Percentiles rank a stretch among this genome's conserved stretches.
phyloP scores from a whole-genome alignment of 2,888 invertebrate species.

The Apamea sordens region DNA sequence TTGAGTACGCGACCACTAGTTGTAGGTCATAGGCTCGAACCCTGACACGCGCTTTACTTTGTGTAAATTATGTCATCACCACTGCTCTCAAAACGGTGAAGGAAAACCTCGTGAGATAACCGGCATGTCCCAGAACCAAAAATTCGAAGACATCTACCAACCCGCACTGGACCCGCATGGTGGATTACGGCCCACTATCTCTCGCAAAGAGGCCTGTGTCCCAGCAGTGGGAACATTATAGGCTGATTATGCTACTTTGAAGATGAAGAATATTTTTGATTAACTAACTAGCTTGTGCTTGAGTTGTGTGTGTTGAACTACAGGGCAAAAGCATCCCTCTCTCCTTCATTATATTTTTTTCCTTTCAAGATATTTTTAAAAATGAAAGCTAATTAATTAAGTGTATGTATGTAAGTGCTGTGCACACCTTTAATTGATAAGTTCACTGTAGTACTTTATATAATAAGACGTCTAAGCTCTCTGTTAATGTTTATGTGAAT shows the following conservation, averaged over 20 bases:
- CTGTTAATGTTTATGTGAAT: too few species aligned
- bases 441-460: too few species aligned
- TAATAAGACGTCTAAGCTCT: too few species aligned
- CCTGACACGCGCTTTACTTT: background rate
- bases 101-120: background rate
- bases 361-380: background rate
- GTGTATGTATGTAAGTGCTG: too few species aligned
- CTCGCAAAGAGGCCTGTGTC: background rate
- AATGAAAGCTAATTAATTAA: too few species aligned
- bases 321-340: background rate
- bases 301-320: too few species aligned
- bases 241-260: background rate
- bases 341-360: background rate
- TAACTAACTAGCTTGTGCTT: background rate
- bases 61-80: background rate
- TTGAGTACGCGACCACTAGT: too few species aligned
- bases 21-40: background rate
- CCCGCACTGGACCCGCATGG: background rate
- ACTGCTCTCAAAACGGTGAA: background rate
- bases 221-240: too few species aligned
- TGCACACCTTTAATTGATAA: too few species aligned
- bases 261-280: background rate
- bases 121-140: background rate
- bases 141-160: background rate
- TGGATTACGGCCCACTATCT: background rate